phyloP scores from a whole-genome alignment of 1,140 invertebrate species.

The Drosophila virilis region DNA sequence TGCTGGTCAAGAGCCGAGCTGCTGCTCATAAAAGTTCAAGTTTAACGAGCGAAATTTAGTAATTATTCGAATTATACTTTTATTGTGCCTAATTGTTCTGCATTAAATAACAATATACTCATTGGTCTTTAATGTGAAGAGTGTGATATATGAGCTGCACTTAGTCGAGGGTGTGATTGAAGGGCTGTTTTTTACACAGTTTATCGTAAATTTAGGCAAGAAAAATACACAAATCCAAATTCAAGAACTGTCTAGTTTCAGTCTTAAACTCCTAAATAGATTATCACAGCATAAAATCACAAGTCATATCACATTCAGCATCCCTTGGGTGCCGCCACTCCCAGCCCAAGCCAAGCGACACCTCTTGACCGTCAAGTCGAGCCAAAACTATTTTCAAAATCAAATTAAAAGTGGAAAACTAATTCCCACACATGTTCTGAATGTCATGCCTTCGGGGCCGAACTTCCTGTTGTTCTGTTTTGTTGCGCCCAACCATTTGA shows the following conservation, averaged over 20 bases:
- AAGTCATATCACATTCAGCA: constrained; percentile 18
- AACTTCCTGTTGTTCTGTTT: constrained; percentile 15
- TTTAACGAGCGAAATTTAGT: constrained; percentile 63
- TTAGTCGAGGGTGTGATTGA: constrained; percentile 8
- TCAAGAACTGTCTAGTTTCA: background rate
- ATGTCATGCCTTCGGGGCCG: constrained; percentile 25
- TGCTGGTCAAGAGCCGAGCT: constrained; percentile 20
- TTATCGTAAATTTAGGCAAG: background rate
- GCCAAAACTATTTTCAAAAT: constrained; percentile 61
- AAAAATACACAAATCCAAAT: background rate
- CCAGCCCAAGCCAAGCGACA: background rate
- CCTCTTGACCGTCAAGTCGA: background rate
- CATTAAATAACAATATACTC: constrained; percentile 32
- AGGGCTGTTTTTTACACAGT: background rate
- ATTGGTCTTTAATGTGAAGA: constrained; percentile 20
- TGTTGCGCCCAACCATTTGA: constrained; percentile 1
- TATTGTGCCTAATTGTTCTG: constrained; percentile 59
- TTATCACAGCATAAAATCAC: constrained; percentile 5
- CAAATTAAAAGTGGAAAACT: constrained; percentile 61
- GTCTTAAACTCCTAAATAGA: background rate
- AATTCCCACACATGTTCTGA: constrained; percentile 52
- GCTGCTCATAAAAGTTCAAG: constrained; percentile 49
- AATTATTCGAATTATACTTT: constrained; percentile 64
- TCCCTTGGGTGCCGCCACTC: background rate
- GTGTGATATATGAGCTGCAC: constrained; percentile 44